Percentiles rank a stretch among this genome's conserved stretches.
Evolutionary conservation across 2,113 vertebrate genomes (phyloP).

Genomic region (Aptenodytes patagonicus): DNA sequence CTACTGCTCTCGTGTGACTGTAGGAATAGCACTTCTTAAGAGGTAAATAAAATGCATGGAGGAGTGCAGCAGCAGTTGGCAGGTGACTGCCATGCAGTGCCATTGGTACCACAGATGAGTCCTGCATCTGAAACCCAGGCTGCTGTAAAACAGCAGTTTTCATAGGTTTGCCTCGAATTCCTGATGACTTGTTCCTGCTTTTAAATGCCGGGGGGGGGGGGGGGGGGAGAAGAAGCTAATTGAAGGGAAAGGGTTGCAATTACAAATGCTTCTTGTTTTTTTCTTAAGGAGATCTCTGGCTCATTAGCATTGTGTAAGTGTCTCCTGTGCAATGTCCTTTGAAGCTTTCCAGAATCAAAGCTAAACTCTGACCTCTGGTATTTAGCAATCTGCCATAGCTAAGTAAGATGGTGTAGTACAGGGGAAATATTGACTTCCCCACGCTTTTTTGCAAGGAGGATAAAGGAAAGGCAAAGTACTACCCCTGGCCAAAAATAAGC

Average conservation of each 20-base stretch:
- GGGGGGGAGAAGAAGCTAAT: neutral
- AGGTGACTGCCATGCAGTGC: neutral
- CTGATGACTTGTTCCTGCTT: neutral
- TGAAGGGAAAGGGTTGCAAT: neutral
- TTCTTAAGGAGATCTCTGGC: neutral
- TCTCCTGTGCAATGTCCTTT: neutral
- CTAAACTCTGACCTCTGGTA: neutral
- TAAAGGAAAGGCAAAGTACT: neutral
- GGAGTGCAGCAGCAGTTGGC: neutral
- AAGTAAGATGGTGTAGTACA: neutral
- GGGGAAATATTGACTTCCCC: neutral
- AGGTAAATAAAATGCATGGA: neutral
- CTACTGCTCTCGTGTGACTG: neutral
- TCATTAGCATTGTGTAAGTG: neutral
- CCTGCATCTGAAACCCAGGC: neutral
- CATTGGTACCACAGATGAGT: neutral
- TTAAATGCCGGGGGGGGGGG: neutral
- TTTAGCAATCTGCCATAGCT: neutral
- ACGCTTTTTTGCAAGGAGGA: neutral
- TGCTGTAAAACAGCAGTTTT: neutral
- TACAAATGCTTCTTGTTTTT: neutral
- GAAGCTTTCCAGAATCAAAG: neutral
- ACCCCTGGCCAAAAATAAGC: neutral
- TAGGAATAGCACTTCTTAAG: neutral
- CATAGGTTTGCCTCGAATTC: neutral